These are phyloP conservation scores for Sigmodon hispidus DNA, from an alignment of 2,113 vertebrate species.

Conservation along the genomic window DNA sequence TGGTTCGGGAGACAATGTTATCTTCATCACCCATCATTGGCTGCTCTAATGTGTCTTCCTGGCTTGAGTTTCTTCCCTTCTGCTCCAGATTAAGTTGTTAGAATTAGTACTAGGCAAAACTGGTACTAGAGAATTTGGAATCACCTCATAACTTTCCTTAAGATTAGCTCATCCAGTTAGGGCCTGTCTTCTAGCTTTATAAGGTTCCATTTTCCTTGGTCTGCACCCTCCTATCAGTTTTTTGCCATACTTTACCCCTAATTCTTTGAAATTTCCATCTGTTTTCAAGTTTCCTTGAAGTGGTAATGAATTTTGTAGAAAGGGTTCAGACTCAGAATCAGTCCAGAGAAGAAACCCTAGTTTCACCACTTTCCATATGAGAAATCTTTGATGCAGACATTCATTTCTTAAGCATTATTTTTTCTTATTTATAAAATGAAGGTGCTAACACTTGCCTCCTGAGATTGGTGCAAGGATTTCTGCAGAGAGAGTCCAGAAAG, in stretches of 20 bases:
- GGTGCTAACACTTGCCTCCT: background rate
- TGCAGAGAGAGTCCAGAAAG: conserved; percentile 6
- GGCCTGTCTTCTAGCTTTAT: background rate
- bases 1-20: background rate
- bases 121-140: background rate
- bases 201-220: conserved; percentile 1
- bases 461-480: conserved; percentile 21
- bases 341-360: background rate
- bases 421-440: conserved; percentile 59
- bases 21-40: background rate
- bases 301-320: background rate
- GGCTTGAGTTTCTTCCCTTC: background rate
- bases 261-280: conserved; percentile 17
- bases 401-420: conserved; percentile 17
- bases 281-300: background rate
- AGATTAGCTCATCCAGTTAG: conserved; percentile 27
- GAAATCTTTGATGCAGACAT: background rate
- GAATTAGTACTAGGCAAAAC: conserved; percentile 22
- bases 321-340: conserved; percentile 26
- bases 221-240: conserved; percentile 11
- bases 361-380: conserved; percentile 8
- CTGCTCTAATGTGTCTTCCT: background rate
- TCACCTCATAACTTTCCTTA: background rate
- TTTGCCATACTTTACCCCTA: background rate
- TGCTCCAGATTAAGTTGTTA: background rate